Evolutionary conservation across 2,888 invertebrate species (phyloP).

Genomic region (Lepidocyrtoides sp.): DNA sequence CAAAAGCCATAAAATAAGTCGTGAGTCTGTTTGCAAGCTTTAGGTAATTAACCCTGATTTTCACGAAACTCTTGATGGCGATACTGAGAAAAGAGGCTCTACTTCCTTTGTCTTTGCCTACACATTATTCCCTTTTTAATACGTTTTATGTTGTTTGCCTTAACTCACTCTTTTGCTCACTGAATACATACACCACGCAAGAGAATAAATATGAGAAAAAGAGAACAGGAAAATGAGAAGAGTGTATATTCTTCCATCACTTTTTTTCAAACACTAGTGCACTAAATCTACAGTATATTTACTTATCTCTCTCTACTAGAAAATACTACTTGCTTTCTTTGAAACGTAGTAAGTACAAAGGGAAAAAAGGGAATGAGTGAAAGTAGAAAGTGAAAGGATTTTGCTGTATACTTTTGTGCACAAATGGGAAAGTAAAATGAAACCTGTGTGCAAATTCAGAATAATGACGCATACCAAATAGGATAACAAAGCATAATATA

Average conservation of each 20-base stretch:
- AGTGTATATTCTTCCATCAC: no score
- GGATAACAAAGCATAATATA: no score
- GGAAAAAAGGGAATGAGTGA: not conserved
- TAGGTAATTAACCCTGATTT: slow-evolving; percentile 62
- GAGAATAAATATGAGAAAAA: not conserved
- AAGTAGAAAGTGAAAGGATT: not conserved
- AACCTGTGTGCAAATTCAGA: no score
- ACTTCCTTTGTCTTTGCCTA: not conserved
- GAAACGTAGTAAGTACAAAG: no score
- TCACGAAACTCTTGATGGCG: slow-evolving; percentile 35
- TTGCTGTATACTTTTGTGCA: not conserved
- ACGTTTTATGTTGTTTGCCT: no score
- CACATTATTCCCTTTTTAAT: no score
- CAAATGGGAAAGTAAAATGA: not conserved
- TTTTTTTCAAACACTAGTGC: not conserved
- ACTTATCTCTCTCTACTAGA: no score
- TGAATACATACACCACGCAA: no score
- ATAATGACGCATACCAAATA: no score
- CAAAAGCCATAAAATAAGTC: slow-evolving; percentile 6
- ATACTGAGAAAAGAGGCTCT: not conserved
- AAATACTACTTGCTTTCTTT: not conserved
- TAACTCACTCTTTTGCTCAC: no score
- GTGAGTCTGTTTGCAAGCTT: not conserved
- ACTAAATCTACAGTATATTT: no score
- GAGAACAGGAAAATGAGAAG: not conserved